Conservation (phyloP, 2,797 vertebrate genomes). For the Xenops minutus region DNA sequence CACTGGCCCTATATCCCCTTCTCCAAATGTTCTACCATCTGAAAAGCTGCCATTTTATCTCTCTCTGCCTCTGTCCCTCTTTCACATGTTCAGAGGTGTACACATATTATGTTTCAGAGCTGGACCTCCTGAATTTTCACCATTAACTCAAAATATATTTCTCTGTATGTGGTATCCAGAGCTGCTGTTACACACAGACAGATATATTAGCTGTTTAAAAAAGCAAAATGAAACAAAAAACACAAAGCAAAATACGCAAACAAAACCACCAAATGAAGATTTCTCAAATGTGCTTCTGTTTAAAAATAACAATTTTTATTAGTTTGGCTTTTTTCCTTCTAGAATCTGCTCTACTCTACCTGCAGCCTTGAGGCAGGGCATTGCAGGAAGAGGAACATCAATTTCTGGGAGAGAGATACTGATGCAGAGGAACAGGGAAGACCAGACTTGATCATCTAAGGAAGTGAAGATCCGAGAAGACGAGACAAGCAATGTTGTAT, state of each 20-base stretch:
- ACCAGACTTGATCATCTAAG: background rate
- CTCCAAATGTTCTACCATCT: slow-evolving; percentile 15
- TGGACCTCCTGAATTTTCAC: background rate
- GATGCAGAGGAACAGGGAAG: background rate
- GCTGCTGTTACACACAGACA: background rate
- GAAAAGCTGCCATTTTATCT: slow-evolving; percentile 32
- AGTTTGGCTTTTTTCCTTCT: background rate
- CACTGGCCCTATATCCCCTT: background rate
- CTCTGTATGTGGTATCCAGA: background rate
- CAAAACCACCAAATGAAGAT: background rate
- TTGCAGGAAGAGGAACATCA: background rate
- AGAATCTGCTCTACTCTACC: background rate
- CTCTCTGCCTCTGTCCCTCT: background rate
- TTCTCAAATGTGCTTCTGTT: background rate
- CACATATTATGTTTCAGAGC: background rate
- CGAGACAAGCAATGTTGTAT: background rate
- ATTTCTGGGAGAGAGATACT: background rate
- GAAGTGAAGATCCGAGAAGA: background rate
- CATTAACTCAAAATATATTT: background rate
- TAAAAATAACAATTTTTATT: background rate
- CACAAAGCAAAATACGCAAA: background rate
- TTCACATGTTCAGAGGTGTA: background rate
- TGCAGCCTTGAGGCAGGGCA: background rate
- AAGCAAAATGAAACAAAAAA: background rate
- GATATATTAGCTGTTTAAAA: background rate